Base-by-base conservation (phyloP, 2,113 vertebrate genomes). In the Pholis gunnellus region DNA sequence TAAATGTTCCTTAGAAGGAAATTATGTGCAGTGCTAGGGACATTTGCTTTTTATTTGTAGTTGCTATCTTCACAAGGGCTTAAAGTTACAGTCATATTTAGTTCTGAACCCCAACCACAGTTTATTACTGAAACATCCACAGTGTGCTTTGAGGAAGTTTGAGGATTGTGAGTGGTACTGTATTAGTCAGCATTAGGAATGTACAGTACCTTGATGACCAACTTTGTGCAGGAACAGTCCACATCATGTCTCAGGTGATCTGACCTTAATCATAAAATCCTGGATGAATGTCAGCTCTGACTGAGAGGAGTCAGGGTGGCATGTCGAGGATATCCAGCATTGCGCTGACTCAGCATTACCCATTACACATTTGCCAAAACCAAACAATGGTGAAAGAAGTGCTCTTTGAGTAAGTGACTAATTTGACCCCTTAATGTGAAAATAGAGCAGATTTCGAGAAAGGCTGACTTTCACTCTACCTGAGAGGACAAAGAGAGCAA, bases 401-500 rank as follows among this genome's bases (percentile, higher is more conserved):
- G 40, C 59, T 63, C 13, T 83, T 76, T 73, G n/a, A 46, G n/a
- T 65, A 36, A 78, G 36, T 69, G 22, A 73, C n/a, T 72, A 38
- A 57, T 74, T 73, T 8, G 4, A 65, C 73, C 60, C 50, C 36
- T 66, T 4, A 1, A 29, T 74, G 52, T 65, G 44, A 75, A 61
- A 72, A 40, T 50, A 13, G 18, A 67, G 56, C 14, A 22, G 15
- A 65, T 20, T 50, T 40, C 25, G 20, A 40, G 69, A 7, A 40
- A 56, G 52, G 50, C 10, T 13, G 44, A 46, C 13, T 74, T 77
- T 54, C 48, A 46, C 18, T 57, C 73, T 70, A 84, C 85, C 83
- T 85, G 79, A 75, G 79, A 61, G 82, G 78, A 88, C 72, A 80
- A 89, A 85, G 78, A 75, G 70, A 31, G 27, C 46, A 56, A 78